Base-by-base conservation (phyloP, 2,797 vertebrate species). In the Crax fasciolata region DNA sequence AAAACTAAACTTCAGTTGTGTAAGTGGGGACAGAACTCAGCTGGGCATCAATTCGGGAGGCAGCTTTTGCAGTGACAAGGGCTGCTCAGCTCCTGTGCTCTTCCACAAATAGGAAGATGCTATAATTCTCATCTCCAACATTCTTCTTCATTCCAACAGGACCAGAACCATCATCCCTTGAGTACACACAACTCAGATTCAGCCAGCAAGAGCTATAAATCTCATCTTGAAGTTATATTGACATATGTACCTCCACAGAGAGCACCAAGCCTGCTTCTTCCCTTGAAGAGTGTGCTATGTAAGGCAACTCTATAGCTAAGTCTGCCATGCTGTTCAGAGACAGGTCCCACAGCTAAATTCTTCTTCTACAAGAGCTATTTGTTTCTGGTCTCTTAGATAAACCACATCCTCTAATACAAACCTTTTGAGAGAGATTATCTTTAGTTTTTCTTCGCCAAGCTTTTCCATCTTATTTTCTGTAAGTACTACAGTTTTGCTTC, bases 1-100 rank as follows among this genome's bases (percentile, higher is more conserved):
- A 84, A 70, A 57, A 21, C 83, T 76, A 54, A 84, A 74, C n/a
- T 67, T 11, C 49, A 11, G 11, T 79, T 90, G 63, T 82, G 74
- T 39, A 63, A 91, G 82, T 44, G 80, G 95, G 74, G 90, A 96
- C 74, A 96, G 83, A 62, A 24, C 52, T 89, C 7, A 0, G 80
- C 59, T 79, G 74, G 73, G 39, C 84, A 93, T 51, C 62, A 30
- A 62, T 62, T 71, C 82, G 67, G 5, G 44, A 87, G 24, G 39
- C 68, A 81, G 51, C 58, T 43, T 0, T 62, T 49, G 67, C 62
- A 39, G 41, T 6, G 62, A 6, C 12, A 10, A 25, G 30, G 38
- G 6, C 32, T 73, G 23, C 28, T 4, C 57, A 89, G 19, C 4
- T 44, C 32, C 25, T 76, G 41, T 11, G 8, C 39, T 75, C 21